Conservation (phyloP, 2,797 vertebrate species). For the Euphonia xanthogaster region DNA sequence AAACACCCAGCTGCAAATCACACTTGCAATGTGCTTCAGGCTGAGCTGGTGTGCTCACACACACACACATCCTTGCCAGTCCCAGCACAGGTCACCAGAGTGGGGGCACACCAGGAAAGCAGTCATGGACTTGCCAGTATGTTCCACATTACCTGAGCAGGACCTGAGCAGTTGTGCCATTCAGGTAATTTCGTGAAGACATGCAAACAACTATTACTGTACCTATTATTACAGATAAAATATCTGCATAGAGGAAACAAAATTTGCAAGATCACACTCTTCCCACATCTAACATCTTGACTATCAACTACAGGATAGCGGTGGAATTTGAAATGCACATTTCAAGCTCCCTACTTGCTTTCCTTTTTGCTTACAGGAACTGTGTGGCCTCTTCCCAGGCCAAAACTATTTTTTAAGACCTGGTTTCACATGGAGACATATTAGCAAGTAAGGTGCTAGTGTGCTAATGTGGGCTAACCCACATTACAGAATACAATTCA, state of each 20-base stretch:
- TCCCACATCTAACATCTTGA: background rate
- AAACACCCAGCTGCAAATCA: background rate
- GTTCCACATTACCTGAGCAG: background rate
- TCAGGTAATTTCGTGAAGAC: background rate
- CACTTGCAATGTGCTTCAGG: fast-evolving
- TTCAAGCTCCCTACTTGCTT: background rate
- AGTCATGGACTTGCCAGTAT: background rate
- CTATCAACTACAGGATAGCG: background rate
- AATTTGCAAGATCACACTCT: background rate
- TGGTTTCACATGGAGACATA: background rate
- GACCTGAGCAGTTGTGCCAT: background rate
- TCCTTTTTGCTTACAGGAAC: background rate
- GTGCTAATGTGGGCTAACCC: background rate
- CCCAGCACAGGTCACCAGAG: background rate
- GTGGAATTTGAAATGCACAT: background rate
- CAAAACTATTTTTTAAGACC: background rate
- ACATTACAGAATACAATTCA: background rate
- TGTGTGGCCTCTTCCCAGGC: background rate
- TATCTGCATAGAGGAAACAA: background rate
- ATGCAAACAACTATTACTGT: background rate
- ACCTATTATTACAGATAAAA: background rate
- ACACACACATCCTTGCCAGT: fast-evolving
- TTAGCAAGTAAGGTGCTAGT: background rate
- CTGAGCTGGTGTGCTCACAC: background rate
- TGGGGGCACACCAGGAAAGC: background rate